Evolutionary conservation across 2,797 vertebrate species (phyloP), one percentile per base, ranked within the genome.

Genomic region (Anguilla marmorata): DNA sequence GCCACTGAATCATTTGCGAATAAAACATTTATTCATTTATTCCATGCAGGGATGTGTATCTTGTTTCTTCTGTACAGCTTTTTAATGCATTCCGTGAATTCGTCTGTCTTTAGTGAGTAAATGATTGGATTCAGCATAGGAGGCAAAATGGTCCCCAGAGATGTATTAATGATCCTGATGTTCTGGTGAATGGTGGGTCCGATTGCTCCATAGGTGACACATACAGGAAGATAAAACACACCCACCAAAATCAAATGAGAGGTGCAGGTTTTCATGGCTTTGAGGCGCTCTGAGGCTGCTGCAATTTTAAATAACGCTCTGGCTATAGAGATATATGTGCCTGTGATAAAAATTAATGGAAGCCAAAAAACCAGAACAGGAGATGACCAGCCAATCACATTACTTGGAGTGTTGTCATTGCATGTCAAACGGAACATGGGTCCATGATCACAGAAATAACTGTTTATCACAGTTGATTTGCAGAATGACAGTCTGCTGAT

Each of bases 71-170:
- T 87, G 30, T 87, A 85, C 0, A 94, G 3, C 21, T 30, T 92
- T 88, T 90, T 93, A 0, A 95, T 0, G 3, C 94, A 93, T 1
- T 86, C 85, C 92, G 90, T 92, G 54, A 95, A 93, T 91, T 95
- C 94, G 12, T 94, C 91, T 19, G 94, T 95, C 87, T 95, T 94
- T 5, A 95, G 87, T 27, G 93, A 93, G 90, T 94, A 95, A 82
- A 94, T 93, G 5, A 94, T 91, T 63, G 94, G 94, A 87, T 95
- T 95, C 37, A 95, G 72, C 74, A 94, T 92, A 1, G 94, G 91
- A 79, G 93, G 94, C 41, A 95, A 87, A 24, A 92, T 45, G 0
- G 92, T 90, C 2, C 92, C 91, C 41, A 95, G 89, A 69, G 88
- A 87, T 0, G 88, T 87, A 45, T 93, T 94, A 54, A 94, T 86